Evolutionary conservation across 2,888 invertebrate species (phyloP), one percentile per base, ranked within the genome.

Genomic region (Nomada lathburiana): DNA sequence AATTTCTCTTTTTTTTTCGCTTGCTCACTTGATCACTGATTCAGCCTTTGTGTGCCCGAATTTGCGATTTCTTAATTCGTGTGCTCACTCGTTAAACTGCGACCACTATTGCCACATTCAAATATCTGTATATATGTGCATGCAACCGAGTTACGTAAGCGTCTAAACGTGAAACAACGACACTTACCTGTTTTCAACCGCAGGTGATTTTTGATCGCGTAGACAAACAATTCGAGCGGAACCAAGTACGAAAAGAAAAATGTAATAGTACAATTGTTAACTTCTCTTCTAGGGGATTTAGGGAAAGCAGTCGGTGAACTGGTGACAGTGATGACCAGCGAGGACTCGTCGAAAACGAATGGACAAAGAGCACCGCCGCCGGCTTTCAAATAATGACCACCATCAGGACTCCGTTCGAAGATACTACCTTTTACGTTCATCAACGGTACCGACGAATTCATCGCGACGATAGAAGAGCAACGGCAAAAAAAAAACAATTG

Each of bases 261-360:
- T 16, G 23, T 36, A 36, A 36, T 36, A 2, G 0, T 23, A 18
- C 20, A 50, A 47, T 9, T 42, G 26, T 16, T 2, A 50, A 36
- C 16, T 60, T 76, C 44, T 68, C 16, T 95, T 94, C 65, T 95
- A 96, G 97, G 97, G 93, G 97, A 98, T 94, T 95, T 98, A 87
- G 97, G 97, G 77, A 96, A 97, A 94, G 98, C 98, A 79, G 97
- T 98, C 88, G 97, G 98, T 91, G 97, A 97, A 92, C 95, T 98
- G 91, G 98, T 98, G 85, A 97, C 97, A 63, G 98, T 97, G 71
- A 98, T 98, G 96, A 97, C 97, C 60, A 73, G 80, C 79, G 97
- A 98, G 92, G 98, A 98, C 76, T 75, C 90, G 73, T 83, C 89
- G 60, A 90, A 87, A 74, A 89, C 91, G 71, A 93, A 93, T 72